Percentiles rank a stretch among this genome's conserved stretches.
Evolutionary conservation across 2,888 invertebrate species (phyloP).

Genomic region (Therioaphis trifolii): DNA sequence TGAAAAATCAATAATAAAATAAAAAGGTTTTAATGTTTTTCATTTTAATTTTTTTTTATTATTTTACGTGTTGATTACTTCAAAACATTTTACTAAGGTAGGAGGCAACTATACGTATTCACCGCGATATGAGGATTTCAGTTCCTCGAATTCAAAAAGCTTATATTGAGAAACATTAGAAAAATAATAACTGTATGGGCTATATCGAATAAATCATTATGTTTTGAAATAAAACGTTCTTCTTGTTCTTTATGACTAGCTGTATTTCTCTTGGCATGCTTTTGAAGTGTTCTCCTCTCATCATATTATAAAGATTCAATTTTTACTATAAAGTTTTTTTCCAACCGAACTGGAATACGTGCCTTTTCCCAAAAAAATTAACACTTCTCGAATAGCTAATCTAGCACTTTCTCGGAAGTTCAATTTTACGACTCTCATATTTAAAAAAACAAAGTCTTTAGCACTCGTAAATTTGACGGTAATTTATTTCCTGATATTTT

Average conservation of each 20-base stretch:
- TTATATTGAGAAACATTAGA: too few relatives aligned
- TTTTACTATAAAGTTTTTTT: constrained; percentile 17
- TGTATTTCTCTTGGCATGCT: neutral
- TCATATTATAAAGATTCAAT: constrained; percentile 25
- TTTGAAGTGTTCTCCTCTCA: constrained; percentile 39
- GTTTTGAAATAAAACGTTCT: constrained; percentile 24
- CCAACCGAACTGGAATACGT: constrained; percentile 23
- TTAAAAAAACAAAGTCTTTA: constrained; percentile 44
- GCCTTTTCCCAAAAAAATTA: constrained; percentile 45
- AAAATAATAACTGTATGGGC: constrained; percentile 24
- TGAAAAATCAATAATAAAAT: too few relatives aligned
- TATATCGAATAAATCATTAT: constrained; percentile 43
- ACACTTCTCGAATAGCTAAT: constrained; percentile 23
- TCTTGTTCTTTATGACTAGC: constrained; percentile 8
- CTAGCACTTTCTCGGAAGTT: constrained; percentile 23
- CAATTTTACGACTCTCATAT: constrained; percentile 29
- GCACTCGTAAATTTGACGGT: constrained; percentile 15
- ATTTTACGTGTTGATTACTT: too few relatives aligned
- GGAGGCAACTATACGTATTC: too few relatives aligned
- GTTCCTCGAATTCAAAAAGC: too few relatives aligned
- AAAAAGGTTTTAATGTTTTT: too few relatives aligned
- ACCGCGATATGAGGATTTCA: too few relatives aligned
- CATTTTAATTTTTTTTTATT: too few relatives aligned
- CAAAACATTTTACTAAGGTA: too few relatives aligned
- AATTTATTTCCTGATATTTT: constrained; percentile 41